A percentile compares a stretch with the other conserved stretches of the same genome.
These are phyloP conservation scores for Perca flavescens DNA, from an alignment of 2,113 vertebrate species.

Conservation along the genomic window DNA sequence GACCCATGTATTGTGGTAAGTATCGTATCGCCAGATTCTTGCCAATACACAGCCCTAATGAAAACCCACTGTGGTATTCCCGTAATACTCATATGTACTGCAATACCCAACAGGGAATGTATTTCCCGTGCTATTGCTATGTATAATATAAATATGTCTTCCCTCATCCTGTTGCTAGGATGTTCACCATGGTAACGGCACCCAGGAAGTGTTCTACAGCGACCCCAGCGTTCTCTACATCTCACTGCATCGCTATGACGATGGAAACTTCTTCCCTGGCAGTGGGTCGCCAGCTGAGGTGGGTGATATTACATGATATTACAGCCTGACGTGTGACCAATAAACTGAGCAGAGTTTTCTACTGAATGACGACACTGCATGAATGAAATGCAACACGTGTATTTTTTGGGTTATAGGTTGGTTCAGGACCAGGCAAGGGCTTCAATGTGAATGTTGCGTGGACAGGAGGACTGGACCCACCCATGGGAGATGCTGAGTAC, in stretches of 20 bases:
- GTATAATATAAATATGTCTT: background rate
- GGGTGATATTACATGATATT: slow-evolving; percentile 17
- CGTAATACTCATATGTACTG: no score
- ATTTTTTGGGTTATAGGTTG: slow-evolving; percentile 84
- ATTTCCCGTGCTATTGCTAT: background rate
- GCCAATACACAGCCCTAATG: background rate
- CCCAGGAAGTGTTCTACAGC: slow-evolving; percentile 93
- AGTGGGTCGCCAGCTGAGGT: slow-evolving; percentile 92
- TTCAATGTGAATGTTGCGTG: slow-evolving; percentile 96
- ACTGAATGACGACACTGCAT: background rate
- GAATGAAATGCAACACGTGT: background rate
- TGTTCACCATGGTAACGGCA: slow-evolving; percentile 94
- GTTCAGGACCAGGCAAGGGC: slow-evolving; percentile 90
- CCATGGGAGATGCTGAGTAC: slow-evolving; percentile 97
- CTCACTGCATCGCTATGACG: slow-evolving; percentile 93
- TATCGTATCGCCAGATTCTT: no score
- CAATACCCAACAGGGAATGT: background rate
- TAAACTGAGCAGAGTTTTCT: background rate
- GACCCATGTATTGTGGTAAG: no score
- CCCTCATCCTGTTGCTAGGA: slow-evolving; percentile 81
- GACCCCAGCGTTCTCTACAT: slow-evolving; percentile 93
- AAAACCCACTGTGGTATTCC: background rate
- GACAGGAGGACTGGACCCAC: slow-evolving; percentile 94
- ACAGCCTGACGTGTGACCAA: background rate
- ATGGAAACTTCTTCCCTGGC: slow-evolving; percentile 94